Base-by-base conservation (phyloP, 2,113 vertebrate genomes). In the Falcunculus frontatus region DNA sequence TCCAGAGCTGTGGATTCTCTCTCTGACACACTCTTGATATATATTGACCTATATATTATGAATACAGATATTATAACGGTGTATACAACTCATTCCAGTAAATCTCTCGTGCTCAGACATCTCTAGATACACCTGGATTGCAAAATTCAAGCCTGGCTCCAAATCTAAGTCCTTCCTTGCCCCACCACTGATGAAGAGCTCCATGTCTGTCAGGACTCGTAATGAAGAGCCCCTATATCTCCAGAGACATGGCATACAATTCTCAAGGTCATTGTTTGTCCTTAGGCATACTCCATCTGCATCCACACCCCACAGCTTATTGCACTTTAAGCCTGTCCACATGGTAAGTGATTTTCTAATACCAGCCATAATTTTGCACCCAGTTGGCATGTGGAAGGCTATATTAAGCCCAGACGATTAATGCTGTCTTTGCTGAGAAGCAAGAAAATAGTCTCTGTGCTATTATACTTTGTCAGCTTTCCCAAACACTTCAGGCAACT, bases 351-450 rank as follows among this genome's bases (percentile, higher is more conserved):
- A 80, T 95, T 96, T 96, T 95, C 93, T 97, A 96, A 95, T 91
- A 95, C 84, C 84, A 95, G 89, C 84, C 95, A 95, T 96, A 95
- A 97, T 95, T 97, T 95, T 95, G 93, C 91, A 92, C 86, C 95
- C 96, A 93, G 56, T 95, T 96, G 96, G 94, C 94, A 92, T 94
- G 93, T 92, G 93, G 94, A 96, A 95, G 73, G 93, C 94, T 97
- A 96, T 97, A 97, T 97, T 95, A 97, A 97, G 91, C 94, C 86
- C 60, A 87, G 93, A 94, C 91, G 56, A 97, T 95, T 95, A 96
- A 95, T 97, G 95, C 84, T 75, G 69, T 84, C 89, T 96, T 96
- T 93, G 93, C 94, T 95, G 87, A 95, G 96, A 95, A 91, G 80
- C 39, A 95, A 96, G 96, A 95, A 97, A 95, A 97, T 78, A 95